Base-by-base conservation (phyloP, 2,888 invertebrate genomes). In the Hypolimnas misippus region DNA sequence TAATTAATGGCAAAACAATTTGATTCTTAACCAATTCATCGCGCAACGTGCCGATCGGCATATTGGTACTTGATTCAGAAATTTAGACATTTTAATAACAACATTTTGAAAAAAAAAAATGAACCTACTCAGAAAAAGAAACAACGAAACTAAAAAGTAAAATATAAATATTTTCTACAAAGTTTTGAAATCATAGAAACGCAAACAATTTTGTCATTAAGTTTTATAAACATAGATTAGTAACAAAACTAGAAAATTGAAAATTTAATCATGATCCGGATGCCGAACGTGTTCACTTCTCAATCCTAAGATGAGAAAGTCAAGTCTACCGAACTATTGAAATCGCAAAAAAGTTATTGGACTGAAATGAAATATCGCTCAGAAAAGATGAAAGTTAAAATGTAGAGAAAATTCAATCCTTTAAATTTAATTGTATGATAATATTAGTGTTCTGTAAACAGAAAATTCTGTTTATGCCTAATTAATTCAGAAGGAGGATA, bases 281-380 rank as follows among this genome's bases (percentile, higher is more conserved):
- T 16, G 14, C 29, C 7, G 14, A 29, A 49, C 29, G 29, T 29
- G 49, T 29, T 49, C 14, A 7, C 46, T 19, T 49, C 14, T 49
- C 49, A 49, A 49, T 49, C 49, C 49, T 14, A 29, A 49, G 49
- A 49, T 49, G 25, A 29, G 25, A 29, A 14, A 49, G 25, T 49
- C 49, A 49, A 49, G 49, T 49, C 49, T 49, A 29, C 49, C 49
- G 49, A 56, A 56, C 44, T 46, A 56, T 56, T 56, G 12, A 46
- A 56, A 33, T 56, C 31, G 42, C 33, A 56, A 56, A 25, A 44
- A 56, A 56, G 12, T 44, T 56, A 56, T 56, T 31, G 31, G 33
- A 29, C 21, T 33, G 44, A 56, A 56, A 44, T 56, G 46, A 46
- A 56, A 56, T 46, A 56, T 31, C 46, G 56, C 17, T 31, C 17